Conservation (phyloP, 2,113 vertebrate species). For the Aldabrachelys gigantea region DNA sequence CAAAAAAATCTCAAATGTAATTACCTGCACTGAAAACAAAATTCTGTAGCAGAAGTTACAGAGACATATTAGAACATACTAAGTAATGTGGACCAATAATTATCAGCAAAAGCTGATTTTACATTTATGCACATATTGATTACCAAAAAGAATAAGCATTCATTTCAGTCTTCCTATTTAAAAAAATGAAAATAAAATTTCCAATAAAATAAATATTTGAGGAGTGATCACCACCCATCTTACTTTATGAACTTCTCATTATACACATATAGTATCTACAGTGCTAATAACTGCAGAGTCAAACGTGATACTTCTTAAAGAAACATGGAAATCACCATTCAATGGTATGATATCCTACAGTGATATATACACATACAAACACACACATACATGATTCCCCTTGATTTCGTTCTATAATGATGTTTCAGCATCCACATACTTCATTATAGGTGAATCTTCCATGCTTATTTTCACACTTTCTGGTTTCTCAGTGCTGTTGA, state of each 20-base stretch:
- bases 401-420: conserved; percentile 85
- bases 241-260: conserved; percentile 48
- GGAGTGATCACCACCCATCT: conserved; percentile 73
- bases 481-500: conserved; percentile 90
- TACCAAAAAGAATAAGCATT: conserved; percentile 63
- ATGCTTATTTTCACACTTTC: conserved; percentile 89
- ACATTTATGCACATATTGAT: conserved; percentile 57
- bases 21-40: conserved; percentile 51
- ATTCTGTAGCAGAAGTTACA: conserved; percentile 26
- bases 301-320: conserved; percentile 64
- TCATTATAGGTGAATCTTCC: conserved; percentile 81
- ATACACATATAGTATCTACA: conserved; percentile 67
- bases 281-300: conserved; percentile 67
- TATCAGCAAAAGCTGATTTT: conserved; percentile 57
- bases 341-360: conserved; percentile 68
- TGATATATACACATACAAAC: conserved; percentile 57
- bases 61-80: conserved; percentile 49
- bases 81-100: conserved; percentile 62
- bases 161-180: conserved; percentile 70
- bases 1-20: conserved; percentile 62
- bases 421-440: conserved; percentile 87
- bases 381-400: conserved; percentile 58
- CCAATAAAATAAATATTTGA: conserved; percentile 84
- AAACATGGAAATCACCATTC: conserved; percentile 67
- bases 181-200: conserved; percentile 71